Conservation (phyloP, 2,888 invertebrate genomes). For the Elysia crispata region DNA sequence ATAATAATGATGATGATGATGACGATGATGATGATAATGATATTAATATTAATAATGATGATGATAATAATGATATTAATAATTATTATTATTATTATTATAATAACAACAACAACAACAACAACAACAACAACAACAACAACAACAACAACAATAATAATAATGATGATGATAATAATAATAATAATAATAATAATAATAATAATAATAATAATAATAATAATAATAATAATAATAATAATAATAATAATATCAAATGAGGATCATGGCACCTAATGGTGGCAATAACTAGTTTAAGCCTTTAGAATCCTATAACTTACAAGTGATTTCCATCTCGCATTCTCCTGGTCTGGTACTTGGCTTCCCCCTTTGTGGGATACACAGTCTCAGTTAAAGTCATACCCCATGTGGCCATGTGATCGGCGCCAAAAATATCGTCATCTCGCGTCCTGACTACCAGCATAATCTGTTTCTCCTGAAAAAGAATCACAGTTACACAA, state of each 20-base stretch:
- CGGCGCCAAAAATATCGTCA: slow-evolving; percentile 39
- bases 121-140: neutral
- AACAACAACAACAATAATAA: neutral
- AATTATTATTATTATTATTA: neutral
- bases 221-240: neutral
- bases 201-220: neutral
- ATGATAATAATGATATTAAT: neutral
- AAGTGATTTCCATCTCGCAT: neutral
- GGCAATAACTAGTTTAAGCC: no score
- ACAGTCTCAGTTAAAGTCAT: slow-evolving; percentile 21
- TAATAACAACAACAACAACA: neutral
- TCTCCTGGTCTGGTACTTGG: neutral
- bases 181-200: neutral
- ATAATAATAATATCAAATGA: neutral
- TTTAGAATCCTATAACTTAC: neutral
- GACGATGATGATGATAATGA: slow-evolving; percentile 13
- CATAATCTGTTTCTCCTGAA: slow-evolving; percentile 19
- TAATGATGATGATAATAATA: neutral
- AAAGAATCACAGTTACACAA: no score
- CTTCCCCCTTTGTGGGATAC: slow-evolving; percentile 17
- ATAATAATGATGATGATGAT: slow-evolving; percentile 13
- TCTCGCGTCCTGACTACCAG: slow-evolving; percentile 20
- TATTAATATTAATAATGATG: neutral
- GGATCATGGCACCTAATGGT: no score
- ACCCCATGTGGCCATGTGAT: slow-evolving; percentile 35